Evolutionary conservation across 2,797 vertebrate species (phyloP).

Genomic region (Thaleichthys pacificus): DNA sequence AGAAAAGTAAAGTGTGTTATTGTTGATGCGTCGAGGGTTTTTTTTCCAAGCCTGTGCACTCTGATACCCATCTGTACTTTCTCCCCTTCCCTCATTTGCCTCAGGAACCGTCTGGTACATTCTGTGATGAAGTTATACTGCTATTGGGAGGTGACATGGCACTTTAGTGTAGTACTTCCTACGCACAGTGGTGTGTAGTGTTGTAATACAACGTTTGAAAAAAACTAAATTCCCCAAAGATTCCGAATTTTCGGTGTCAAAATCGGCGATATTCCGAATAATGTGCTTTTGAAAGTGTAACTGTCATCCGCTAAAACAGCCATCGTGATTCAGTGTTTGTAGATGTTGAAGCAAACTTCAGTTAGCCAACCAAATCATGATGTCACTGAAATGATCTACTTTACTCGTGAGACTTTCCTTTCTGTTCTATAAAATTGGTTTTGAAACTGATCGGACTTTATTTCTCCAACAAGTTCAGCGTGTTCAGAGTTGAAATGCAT

Average conservation of each 20-base stretch:
- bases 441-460: no score
- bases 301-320: no score
- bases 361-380: neutral
- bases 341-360: neutral
- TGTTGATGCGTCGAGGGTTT: constrained; percentile 38
- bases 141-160: neutral
- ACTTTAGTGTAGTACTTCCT: neutral
- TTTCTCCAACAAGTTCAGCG: no score
- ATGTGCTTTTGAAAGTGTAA: neutral
- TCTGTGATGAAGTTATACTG: neutral
- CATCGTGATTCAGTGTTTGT: neutral
- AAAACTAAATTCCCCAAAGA: no score
- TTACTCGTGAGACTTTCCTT: no score
- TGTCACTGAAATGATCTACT: neutral
- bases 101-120: constrained; percentile 28
- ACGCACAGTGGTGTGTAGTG: neutral
- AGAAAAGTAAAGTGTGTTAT: constrained; percentile 36
- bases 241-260: no score
- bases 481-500: no score
- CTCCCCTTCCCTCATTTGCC: constrained; percentile 25
- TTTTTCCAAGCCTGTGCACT: constrained; percentile 35
- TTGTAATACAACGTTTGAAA: neutral
- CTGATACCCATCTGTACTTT: constrained; percentile 37
- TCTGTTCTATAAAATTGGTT: no score
- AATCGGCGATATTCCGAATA: neutral